Base-by-base conservation (phyloP, 1,140 invertebrate genomes). In the Drosophila leontia region DNA sequence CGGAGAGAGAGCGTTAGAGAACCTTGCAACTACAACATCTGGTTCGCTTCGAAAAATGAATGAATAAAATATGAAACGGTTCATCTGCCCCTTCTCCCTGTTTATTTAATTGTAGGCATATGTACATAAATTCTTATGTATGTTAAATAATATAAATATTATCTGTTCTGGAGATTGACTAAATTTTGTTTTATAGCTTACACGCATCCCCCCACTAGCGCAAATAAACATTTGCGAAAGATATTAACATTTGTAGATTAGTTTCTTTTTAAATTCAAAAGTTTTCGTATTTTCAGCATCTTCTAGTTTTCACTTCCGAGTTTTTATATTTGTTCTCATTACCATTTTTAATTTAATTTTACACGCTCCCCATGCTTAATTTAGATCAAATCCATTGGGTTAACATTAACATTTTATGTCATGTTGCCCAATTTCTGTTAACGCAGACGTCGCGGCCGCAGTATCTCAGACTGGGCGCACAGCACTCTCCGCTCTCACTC, bases 361-460 rank as follows among this genome's bases (percentile, higher is more conserved):
- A 37, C 34, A 37, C 53, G 19, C 35, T 56, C 34, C 29, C 34
- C 13, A 15, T 39, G 34, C 17, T 19, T 23, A 23, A 41, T 13
- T 44, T 64, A 35, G 11, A 35, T 19, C 29, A 56, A 45, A 56
- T 50, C 48, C 51, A 64, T 47, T 68, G 62, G 59, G 47, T 58
- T 77, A 84, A 72, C 77, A 84, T 84, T 53, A 59, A 59, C 47
- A 60, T 69, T 57, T 47, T 13, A n/a, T 17, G 9, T 61, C 53
- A 65, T 62, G 61, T 62, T 44, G 62, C 58, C 70, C 70, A 84
- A 84, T 69, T 72, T 78, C 53, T 84, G 77, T 84, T 84, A 84
- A 72, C 34, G 48, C 48, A 6, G 13, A 11, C 12, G 32, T n/a
- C 35, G 67, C 48, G 35, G 39, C 23, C 62, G 67, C 61, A 13